phyloP scores from a whole-genome alignment of 2,888 invertebrate genomes.

The Metacarcinus magister region DNA sequence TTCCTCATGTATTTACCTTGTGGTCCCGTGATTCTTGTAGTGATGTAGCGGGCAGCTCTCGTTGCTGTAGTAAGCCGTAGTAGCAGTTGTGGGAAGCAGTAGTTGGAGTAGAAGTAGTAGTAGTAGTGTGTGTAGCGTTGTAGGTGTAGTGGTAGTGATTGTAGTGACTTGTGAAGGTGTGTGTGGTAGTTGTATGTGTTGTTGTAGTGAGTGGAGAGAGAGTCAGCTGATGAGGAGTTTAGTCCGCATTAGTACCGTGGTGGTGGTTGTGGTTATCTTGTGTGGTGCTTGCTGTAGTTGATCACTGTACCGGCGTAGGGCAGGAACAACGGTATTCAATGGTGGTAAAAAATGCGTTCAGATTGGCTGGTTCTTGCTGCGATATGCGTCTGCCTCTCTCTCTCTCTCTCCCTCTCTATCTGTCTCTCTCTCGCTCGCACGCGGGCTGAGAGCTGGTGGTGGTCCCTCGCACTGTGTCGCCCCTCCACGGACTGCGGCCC shows the following conservation, averaged over 20 bases:
- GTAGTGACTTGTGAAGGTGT: not conserved
- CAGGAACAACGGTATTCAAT: not conserved
- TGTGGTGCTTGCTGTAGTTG: not conserved
- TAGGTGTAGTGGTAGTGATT: not conserved
- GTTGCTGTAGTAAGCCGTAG: not conserved
- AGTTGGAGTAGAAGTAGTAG: not conserved
- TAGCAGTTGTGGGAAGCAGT: slow-evolving; percentile 31
- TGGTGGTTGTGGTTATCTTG: too few relatives aligned
- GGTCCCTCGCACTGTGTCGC: slow-evolving; percentile 69
- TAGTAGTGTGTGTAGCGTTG: not conserved
- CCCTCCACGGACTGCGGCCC: slow-evolving; percentile 75
- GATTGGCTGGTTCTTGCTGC: not conserved
- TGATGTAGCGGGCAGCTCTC: not conserved
- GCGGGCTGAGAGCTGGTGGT: slow-evolving; percentile 51
- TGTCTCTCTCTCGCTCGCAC: slow-evolving; percentile 64
- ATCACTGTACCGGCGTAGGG: not conserved
- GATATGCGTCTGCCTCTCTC: slow-evolving; percentile 1
- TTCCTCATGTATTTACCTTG: not conserved
- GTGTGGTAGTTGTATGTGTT: not conserved
- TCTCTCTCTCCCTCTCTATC: too few relatives aligned
- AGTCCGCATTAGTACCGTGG: slow-evolving; percentile 27
- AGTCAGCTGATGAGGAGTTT: slow-evolving; percentile 17
- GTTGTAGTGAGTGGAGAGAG: not conserved
- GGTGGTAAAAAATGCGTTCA: not conserved
- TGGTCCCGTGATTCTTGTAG: not conserved